Base-by-base conservation (phyloP, 2,888 invertebrate genomes). In the Lasius platythorax region DNA sequence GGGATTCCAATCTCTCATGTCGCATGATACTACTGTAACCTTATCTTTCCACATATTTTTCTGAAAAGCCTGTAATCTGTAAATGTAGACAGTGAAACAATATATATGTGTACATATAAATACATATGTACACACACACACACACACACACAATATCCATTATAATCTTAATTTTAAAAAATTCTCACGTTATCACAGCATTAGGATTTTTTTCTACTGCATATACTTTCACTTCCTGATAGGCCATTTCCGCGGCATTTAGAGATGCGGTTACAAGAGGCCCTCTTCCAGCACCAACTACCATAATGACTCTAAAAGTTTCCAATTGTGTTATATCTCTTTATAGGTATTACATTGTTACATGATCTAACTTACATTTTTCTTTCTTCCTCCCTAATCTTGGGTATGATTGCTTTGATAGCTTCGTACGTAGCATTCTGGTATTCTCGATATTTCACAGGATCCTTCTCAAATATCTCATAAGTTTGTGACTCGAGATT, bases 151-250 rank as follows among this genome's bases (percentile, higher is more conserved):
- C 3, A 46, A 15, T 8, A 50, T 8, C 8, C n/a, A 15, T 53
- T 53, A 66, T 61, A 63, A 61, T 78, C 15, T 67, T 30, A 15
- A 73, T 37, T 66, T 56, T 23, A 43, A 74, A 74, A 86, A 53
- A 18, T 63, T 53, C 94, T 94, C 90, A 95, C 88, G 98, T 98
- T 70, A 98, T 97, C 58, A 99, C 97, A 50, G 99, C 99, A 95
- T 98, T 99, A 0, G 99, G 98, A 96, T 99, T 99, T 95, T 99
- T 99, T 95, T 99, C 99, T 6, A 99, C 98, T 9, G 99, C 99
- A 95, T 98, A 98, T 12, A 99, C 96, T 95, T 97, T 97, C 4
- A 99, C 96, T 94, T 96, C 96, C 43, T 97, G 96, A 56, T 97
- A 96, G 0, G 98, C 97, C 89, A 97, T 96, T 89, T 96, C 93